Conservation (phyloP, 1,140 invertebrate genomes). For the Coenobita brevimanus region DNA sequence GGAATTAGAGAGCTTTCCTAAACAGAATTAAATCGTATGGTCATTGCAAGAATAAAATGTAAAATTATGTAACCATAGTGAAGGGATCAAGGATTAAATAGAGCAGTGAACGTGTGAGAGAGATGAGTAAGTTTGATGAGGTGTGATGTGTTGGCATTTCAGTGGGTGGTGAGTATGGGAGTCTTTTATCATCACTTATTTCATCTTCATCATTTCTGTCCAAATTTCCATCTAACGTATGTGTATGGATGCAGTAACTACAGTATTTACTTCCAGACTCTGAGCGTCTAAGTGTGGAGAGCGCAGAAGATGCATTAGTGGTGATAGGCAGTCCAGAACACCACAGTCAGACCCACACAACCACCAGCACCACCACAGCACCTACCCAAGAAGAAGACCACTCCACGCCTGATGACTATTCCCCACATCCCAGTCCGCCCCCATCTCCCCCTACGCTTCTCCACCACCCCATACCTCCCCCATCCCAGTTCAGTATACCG, state of each 20-base stretch:
- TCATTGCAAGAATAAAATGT: too few species aligned
- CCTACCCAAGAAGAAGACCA: too few species aligned
- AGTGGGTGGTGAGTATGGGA: too few species aligned
- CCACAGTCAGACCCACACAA: not conserved
- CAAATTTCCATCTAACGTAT: too few species aligned
- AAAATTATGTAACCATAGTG: not conserved
- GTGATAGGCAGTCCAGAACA: slow-evolving; percentile 60
- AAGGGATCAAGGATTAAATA: not conserved
- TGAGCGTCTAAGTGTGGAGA: slow-evolving; percentile 71
- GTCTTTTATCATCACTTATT: too few species aligned
- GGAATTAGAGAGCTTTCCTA: too few species aligned
- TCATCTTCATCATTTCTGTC: too few species aligned
- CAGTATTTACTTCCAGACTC: slow-evolving; percentile 43
- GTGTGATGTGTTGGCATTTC: not conserved
- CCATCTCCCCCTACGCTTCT: slow-evolving; percentile 35
- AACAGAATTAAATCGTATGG: too few species aligned
- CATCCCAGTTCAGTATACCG: too few species aligned
- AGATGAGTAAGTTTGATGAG: not conserved
- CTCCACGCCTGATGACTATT: not conserved
- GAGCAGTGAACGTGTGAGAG: not conserved
- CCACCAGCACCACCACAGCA: slow-evolving; percentile 4
- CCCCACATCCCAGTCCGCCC: slow-evolving; percentile 44
- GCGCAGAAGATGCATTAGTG: slow-evolving; percentile 73
- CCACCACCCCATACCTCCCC: not conserved
- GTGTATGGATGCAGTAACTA: too few species aligned